These are phyloP conservation scores for Cotesia chilonis DNA, from an alignment of 1,140 invertebrate genomes.

Conservation along the genomic window DNA sequence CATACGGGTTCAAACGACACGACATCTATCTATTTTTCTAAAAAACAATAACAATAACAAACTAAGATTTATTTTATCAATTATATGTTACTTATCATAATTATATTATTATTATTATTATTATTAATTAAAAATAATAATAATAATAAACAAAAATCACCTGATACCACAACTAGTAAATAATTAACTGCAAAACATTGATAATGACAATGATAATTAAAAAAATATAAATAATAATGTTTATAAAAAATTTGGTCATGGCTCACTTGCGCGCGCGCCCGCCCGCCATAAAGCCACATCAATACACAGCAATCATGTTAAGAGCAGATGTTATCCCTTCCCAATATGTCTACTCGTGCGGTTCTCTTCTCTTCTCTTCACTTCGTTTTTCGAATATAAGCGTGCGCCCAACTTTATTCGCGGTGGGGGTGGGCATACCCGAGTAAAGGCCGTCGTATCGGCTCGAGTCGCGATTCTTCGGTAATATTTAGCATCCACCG, in stretches of 20 bases:
- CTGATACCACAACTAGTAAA: too few species aligned
- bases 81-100: too few species aligned
- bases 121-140: too few species aligned
- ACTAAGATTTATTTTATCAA: too few species aligned
- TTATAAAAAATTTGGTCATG: constrained; percentile 10
- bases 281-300: constrained; percentile 59
- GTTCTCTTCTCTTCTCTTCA: neutral
- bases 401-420: constrained; percentile 4
- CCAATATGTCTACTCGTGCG: constrained; percentile 7
- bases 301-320: constrained; percentile 63
- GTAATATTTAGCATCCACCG: neutral
- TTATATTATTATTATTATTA: too few species aligned
- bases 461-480: constrained; percentile 25
- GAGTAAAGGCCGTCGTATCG: constrained; percentile 1
- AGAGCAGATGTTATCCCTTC: constrained; percentile 63
- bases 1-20: constrained; percentile 13
- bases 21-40: too few species aligned
- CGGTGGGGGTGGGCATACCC: constrained; percentile 1
- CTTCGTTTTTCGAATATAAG: neutral
- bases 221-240: neutral
- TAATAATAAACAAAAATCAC: too few species aligned
- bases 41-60: too few species aligned
- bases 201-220: constrained; percentile 3
- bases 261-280: constrained; percentile 41
- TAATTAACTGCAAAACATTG: neutral